phyloP scores from a whole-genome alignment of 2,797 vertebrate genomes.

The Menidia menidia region DNA sequence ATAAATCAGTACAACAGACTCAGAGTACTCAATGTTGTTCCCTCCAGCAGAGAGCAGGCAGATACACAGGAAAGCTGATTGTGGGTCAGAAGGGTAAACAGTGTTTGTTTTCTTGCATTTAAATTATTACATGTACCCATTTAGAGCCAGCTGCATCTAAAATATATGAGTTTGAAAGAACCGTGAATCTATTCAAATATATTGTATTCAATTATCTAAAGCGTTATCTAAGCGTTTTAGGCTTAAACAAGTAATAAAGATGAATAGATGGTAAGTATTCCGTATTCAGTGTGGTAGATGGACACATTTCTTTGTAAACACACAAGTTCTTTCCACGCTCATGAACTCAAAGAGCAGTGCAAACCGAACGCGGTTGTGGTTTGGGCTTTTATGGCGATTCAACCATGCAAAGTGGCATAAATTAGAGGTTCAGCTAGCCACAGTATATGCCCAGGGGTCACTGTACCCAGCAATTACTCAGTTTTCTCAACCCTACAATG shows the following conservation, averaged over 20 bases:
- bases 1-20: background rate
- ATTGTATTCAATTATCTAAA: background rate
- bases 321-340: background rate
- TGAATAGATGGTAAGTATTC: background rate
- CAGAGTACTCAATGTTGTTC: background rate
- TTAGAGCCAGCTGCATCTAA: background rate
- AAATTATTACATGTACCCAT: background rate
- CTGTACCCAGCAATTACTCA: constrained; percentile 61
- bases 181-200: background rate
- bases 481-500: constrained; percentile 49
- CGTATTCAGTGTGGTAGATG: background rate
- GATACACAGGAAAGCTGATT: background rate
- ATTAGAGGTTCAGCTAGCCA: constrained; percentile 37
- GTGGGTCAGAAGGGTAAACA: background rate
- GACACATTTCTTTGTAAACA: constrained; percentile 10
- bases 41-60: background rate
- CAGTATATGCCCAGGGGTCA: constrained; percentile 61
- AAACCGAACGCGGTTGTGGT: background rate
- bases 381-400: constrained; percentile 19
- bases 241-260: too few relatives aligned
- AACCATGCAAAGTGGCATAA: constrained; percentile 39
- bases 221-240: too few relatives aligned
- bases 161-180: background rate
- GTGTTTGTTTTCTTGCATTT: background rate
- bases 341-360: background rate